Evolutionary conservation across 2,888 invertebrate genomes (phyloP).

Genomic region (Thereva unica): DNA sequence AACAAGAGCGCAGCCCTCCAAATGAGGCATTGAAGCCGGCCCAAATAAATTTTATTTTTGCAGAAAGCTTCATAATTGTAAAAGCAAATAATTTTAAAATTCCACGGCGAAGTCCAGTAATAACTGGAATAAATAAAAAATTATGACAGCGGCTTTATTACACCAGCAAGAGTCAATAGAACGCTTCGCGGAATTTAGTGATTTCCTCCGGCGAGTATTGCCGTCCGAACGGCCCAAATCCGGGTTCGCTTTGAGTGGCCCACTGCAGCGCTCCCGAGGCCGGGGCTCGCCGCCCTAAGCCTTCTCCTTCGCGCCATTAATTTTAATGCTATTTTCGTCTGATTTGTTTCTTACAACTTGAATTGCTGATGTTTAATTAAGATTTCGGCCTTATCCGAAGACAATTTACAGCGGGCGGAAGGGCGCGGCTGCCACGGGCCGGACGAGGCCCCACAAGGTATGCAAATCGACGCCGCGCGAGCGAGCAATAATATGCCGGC

Average conservation of each 20-base stretch:
- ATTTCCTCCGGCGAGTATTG: conserved; percentile 2
- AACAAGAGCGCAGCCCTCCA: conserved; percentile 1
- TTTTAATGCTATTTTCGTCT: conserved; percentile 37
- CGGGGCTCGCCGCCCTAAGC: conserved; percentile 19
- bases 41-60: conserved; percentile 9
- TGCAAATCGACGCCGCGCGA: conserved; percentile 21
- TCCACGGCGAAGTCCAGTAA: too few species aligned
- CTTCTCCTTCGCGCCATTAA: conserved; percentile 35
- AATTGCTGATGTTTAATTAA: conserved; percentile 41
- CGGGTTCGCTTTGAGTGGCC: conserved; percentile 12
- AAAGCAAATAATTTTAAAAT: too few species aligned
- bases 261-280: background rate
- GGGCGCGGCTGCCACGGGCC: conserved; percentile 17
- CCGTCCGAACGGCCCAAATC: background rate
- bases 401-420: conserved; percentile 39
- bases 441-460: conserved; percentile 23
- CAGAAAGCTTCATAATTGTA: too few species aligned
- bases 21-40: conserved; percentile 21
- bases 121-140: too few species aligned
- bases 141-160: conserved; percentile 14
- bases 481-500: conserved; percentile 37
- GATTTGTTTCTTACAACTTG: conserved; percentile 30
- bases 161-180: conserved; percentile 30
- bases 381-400: conserved; percentile 41
- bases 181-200: conserved; percentile 22